These are phyloP conservation scores for Cylas formicarius DNA, from an alignment of 1,140 invertebrate genomes.

Conservation along the genomic window DNA sequence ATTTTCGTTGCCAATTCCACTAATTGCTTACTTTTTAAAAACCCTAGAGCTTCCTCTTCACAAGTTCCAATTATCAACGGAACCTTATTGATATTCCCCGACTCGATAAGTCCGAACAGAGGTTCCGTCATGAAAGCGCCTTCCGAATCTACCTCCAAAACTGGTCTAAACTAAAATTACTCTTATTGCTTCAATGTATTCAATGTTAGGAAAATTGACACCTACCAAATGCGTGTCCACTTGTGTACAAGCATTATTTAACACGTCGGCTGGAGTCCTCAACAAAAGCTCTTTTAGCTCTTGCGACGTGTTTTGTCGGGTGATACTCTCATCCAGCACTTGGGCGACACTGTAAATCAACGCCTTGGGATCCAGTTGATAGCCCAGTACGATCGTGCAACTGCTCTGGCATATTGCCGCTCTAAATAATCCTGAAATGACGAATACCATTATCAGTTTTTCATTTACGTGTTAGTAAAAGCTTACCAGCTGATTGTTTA, in stretches of 20 bases:
- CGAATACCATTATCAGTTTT: neutral
- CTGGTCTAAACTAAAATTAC: slow-evolving; percentile 14
- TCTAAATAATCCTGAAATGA: slow-evolving; percentile 51
- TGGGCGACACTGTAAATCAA: too few relatives aligned
- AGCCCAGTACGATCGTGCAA: too few relatives aligned
- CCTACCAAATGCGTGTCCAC: too few relatives aligned
- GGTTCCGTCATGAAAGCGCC: slow-evolving; percentile 12
- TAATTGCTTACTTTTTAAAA: neutral
- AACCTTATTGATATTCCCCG: slow-evolving; percentile 15
- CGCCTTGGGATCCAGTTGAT: too few relatives aligned
- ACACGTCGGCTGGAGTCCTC: too few relatives aligned
- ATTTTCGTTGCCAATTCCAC: too few relatives aligned
- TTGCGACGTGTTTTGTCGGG: too few relatives aligned
- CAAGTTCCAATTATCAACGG: slow-evolving; percentile 18
- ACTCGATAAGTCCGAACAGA: slow-evolving; percentile 13
- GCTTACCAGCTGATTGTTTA: slow-evolving; percentile 14
- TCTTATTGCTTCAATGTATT: too few relatives aligned
- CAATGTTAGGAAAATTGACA: too few relatives aligned
- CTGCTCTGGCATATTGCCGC: slow-evolving; percentile 67
- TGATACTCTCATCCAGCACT: too few relatives aligned
- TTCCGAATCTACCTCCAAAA: slow-evolving; percentile 14
- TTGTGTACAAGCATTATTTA: too few relatives aligned
- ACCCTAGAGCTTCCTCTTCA: slow-evolving; percentile 11
- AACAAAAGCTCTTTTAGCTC: too few relatives aligned
- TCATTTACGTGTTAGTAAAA: neutral